Percentiles rank a stretch among this genome's conserved stretches.
phyloP scores from a whole-genome alignment of 2,888 invertebrate species.

The Lapara coniferarum region DNA sequence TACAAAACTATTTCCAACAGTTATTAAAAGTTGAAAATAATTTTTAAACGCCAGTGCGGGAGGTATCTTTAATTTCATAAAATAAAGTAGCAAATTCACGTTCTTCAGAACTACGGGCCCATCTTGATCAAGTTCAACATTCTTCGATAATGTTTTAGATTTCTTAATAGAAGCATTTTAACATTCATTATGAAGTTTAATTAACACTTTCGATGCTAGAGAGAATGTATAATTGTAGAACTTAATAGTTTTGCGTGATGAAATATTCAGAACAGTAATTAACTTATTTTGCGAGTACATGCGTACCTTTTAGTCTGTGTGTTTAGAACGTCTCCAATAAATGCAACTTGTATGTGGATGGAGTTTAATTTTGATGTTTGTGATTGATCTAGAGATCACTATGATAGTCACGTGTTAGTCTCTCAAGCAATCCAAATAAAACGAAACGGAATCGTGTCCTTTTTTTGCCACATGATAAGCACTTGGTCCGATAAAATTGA shows the following conservation, averaged over 20 bases:
- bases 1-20: conserved; percentile 24
- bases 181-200: conserved; percentile 17
- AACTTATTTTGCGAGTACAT: background rate
- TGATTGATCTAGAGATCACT: too few relatives aligned
- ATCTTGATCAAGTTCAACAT: conserved; percentile 17
- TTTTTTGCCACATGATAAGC: too few relatives aligned
- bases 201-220: conserved; percentile 7
- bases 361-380: too few relatives aligned
- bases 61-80: conserved; percentile 22
- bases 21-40: conserved; percentile 25
- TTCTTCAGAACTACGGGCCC: conserved; percentile 9
- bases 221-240: background rate
- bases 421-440: too few relatives aligned
- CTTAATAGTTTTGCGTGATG: too few relatives aligned
- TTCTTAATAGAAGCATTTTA: conserved; percentile 14
- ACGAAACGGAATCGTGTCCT: too few relatives aligned
- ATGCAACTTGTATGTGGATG: too few relatives aligned
- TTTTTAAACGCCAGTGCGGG: conserved; percentile 14
- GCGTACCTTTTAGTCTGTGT: too few relatives aligned
- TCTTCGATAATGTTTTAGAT: conserved; percentile 18
- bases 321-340: too few relatives aligned
- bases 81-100: conserved; percentile 21
- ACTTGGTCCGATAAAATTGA: too few relatives aligned
- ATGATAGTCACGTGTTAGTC: too few relatives aligned
- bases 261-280: too few relatives aligned